Conservation (phyloP, 2,113 vertebrate species). For the Picathartes gymnocephalus region DNA sequence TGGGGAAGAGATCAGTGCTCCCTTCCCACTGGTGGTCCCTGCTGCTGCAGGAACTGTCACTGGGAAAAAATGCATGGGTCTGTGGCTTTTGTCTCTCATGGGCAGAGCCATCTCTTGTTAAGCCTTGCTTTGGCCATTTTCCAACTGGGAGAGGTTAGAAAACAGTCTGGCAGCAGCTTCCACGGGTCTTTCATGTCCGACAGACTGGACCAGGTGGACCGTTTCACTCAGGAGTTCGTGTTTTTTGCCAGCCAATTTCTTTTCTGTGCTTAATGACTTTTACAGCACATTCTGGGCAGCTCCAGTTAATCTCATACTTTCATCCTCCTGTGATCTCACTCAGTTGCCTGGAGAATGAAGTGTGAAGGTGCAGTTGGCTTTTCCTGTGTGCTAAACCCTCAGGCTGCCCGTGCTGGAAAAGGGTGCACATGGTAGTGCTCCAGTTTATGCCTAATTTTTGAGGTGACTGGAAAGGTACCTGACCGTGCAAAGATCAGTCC, state of each 20-base stretch:
- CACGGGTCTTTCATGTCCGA: not conserved
- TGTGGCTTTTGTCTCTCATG: not conserved
- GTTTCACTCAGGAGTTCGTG: not conserved
- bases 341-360: not conserved
- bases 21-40: not conserved
- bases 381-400: not conserved
- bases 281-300: slow-evolving; percentile 7
- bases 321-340: slow-evolving; percentile 9
- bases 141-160: not conserved
- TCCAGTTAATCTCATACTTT: not conserved
- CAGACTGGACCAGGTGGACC: not conserved
- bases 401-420: not conserved
- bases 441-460: not conserved
- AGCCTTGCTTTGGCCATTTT: not conserved
- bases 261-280: slow-evolving; percentile 5
- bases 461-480: not conserved
- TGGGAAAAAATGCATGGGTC: not conserved
- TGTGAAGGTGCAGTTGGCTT: slow-evolving; percentile 2
- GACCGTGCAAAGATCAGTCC: not conserved
- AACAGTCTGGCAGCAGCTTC: not conserved
- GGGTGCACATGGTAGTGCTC: not conserved
- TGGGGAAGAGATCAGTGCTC: not conserved
- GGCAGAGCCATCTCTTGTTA: not conserved
- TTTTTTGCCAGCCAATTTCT: not conserved
- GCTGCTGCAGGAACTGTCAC: not conserved